Base-by-base conservation (phyloP, 2,113 vertebrate species). In the Pseudorhombus dupliciocellatus region DNA sequence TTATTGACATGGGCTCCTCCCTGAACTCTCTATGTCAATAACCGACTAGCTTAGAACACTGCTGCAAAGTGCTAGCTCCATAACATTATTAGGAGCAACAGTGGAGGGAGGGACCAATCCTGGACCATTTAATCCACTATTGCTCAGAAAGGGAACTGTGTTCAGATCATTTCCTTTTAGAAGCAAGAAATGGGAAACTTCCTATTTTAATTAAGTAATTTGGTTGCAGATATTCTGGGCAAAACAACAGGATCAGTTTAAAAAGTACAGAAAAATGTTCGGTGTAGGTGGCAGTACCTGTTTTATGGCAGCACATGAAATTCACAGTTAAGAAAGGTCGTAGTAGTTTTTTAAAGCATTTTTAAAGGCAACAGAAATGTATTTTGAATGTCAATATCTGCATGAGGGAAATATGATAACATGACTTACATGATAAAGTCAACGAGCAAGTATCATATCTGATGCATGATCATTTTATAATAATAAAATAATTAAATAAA, bases 1-100 rank as follows among this genome's bases (percentile, higher is more conserved):
- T 88, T 85, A 89, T 91, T 88, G 90, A 90, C 89, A 86, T 18
- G 25, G 68, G 81, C 83, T 75, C 69, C 80, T 84, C 84, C 75
- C 83, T 76, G 62, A 78, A 70, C 77, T 68, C 75, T 66, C 72
- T 46, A 31, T 81, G 85, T 90, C 89, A 85, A 90, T 91, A 89
- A 73, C 58, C 1, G 46, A 70, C 81, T 44, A 46, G 65, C 26
- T 75, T 62, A 77, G 64, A 79, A 75, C 79, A n/a, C 85, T 55
- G 70, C 69, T 25, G 1, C 51, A 54, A 63, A 75, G 65, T 12
- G 54, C 64, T 61, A 67, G 79, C 68, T 50, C 82, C 57, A 42
- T 42, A 66, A 76, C 28, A 62, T 70, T 65, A 78, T 81, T 60
- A 58, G 46, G 44, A 71, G 46, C 62, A 71, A 65, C 37, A 67